Evolutionary conservation across 2,797 vertebrate species (phyloP).

Genomic region (Sarcophilus harrisii): DNA sequence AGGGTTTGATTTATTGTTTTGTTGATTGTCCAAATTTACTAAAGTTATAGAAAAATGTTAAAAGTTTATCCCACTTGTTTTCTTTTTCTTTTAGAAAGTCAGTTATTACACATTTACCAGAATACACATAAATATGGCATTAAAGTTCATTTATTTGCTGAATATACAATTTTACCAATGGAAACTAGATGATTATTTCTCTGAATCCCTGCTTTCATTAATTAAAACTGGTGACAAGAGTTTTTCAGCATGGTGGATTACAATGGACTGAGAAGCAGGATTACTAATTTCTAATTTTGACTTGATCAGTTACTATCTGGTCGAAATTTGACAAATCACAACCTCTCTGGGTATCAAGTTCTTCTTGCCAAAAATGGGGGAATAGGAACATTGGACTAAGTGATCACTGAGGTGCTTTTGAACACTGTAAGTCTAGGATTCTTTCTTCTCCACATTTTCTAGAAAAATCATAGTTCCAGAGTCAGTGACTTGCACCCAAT

Average conservation of each 20-base stretch:
- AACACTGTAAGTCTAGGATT: neutral
- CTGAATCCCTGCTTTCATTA: neutral
- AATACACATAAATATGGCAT: neutral
- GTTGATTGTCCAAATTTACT: neutral
- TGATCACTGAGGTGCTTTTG: neutral
- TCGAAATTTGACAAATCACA: neutral
- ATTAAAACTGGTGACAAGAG: neutral
- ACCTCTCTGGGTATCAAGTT: neutral
- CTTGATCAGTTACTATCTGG: neutral
- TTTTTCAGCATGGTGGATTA: neutral
- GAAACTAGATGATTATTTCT: slow-evolving; percentile 1
- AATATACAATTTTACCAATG: neutral
- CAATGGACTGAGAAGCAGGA: neutral
- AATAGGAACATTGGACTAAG: neutral
- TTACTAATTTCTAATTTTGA: neutral
- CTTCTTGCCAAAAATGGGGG: neutral
- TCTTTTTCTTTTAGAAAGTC: neutral
- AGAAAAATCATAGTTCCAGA: neutral
- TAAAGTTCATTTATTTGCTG: neutral
- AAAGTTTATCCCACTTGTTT: neutral
- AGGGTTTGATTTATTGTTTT: neutral
- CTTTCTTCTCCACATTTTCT: neutral
- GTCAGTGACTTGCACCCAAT: neutral
- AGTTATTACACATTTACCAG: neutral
- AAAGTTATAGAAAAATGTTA: neutral